Evolutionary conservation across 2,113 vertebrate genomes (phyloP), one percentile per base, ranked within the genome.

Genomic region (Hymenochirus boettgeri): DNA sequence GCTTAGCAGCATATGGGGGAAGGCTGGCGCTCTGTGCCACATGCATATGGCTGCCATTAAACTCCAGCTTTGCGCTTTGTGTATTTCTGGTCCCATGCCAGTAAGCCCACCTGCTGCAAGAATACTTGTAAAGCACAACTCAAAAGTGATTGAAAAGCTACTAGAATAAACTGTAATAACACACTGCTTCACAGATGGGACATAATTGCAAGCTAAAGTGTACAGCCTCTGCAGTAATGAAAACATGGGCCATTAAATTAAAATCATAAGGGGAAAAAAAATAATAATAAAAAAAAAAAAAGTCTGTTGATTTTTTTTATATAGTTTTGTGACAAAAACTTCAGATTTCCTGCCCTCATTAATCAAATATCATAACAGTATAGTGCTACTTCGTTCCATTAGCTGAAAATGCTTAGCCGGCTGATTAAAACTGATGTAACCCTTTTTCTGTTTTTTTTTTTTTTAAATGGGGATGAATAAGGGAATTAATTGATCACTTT

Each of bases 81-180:
- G 83, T 82, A 72, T 76, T 82, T 85, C 83, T 91, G 89, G 88
- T 83, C 83, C 69, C 62, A 74, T 89, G 89, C 89, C 88, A 91
- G 86, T 82, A 79, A 83, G 86, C 85, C 88, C 89, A 91, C 89
- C 89, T 91, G 89, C 89, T 91, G 87, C 81, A 90, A 90, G 86
- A 88, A 88, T 89, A 88, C 86, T 89, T 86, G 84, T 88, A 91
- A 91, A 91, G 88, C 88, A 84, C 83, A 85, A 87, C 88, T 90
- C 86, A 84, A 82, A 91, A 90, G 88, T 91, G 88, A 90, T 87
- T 91, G 88, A 88, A 90, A 90, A 90, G 87, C 88, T 85, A 80
- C 87, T 83, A 88, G 87, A 89, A 89, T 88, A 88, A 88, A 89
- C 88, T 86, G 89, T 88, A 90, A 89, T 90, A 88, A 88, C 86